Conservation (phyloP, 2,888 invertebrate species). For the Melanargia galathea region DNA sequence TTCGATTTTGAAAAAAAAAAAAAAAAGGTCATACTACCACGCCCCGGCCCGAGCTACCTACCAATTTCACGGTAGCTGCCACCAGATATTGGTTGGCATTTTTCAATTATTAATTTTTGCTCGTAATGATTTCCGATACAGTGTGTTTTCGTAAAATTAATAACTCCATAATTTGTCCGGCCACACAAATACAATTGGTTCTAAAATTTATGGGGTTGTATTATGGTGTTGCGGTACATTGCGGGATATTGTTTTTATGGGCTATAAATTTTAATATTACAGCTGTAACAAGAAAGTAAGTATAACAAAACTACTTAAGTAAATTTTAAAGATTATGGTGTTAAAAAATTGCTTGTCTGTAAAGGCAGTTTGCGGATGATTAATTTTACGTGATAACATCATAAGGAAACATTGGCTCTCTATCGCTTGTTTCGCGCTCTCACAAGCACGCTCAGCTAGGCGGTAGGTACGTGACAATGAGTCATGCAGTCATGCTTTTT, state of each 20-base stretch:
- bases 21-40: not conserved
- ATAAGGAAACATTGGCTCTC: too few relatives aligned
- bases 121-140: constrained; percentile 56
- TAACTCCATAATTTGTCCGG: constrained; percentile 41
- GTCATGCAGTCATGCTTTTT: too few relatives aligned
- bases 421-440: too few relatives aligned
- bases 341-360: too few relatives aligned
- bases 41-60: constrained; percentile 33
- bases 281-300: too few relatives aligned
- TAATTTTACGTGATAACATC: too few relatives aligned
- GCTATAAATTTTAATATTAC: too few relatives aligned
- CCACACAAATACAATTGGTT: constrained; percentile 18
- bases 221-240: constrained; percentile 11
- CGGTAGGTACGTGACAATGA: too few relatives aligned
- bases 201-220: not conserved
- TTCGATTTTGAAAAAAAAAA: not conserved
- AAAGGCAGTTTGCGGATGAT: too few relatives aligned
- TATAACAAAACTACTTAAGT: too few relatives aligned
- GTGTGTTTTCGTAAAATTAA: constrained; percentile 43
- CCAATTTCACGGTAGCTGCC: constrained; percentile 52
- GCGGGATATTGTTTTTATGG: constrained; percentile 8
- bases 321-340: too few relatives aligned
- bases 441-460: too few relatives aligned
- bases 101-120: constrained; percentile 58
- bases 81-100: constrained; percentile 48